Percentiles rank a stretch among this genome's conserved stretches.
These are phyloP conservation scores for Cancer borealis DNA, from an alignment of 2,888 invertebrate genomes.

Conservation along the genomic window DNA sequence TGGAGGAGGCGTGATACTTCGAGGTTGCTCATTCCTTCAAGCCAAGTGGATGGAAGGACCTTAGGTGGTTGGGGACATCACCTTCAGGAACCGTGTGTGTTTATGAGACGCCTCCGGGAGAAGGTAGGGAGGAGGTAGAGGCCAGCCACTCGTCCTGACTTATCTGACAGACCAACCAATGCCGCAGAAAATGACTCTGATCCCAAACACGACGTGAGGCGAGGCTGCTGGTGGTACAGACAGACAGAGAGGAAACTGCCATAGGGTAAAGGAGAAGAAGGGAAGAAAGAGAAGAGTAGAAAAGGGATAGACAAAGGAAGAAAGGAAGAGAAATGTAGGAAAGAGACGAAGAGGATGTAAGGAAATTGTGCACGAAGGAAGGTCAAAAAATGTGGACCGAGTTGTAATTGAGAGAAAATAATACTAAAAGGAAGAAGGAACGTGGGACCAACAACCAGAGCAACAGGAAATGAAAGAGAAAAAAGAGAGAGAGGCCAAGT, in stretches of 20 bases:
- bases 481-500: background rate
- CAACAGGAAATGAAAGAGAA: background rate
- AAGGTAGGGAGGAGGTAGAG: background rate
- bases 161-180: conserved; percentile 41
- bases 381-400: background rate
- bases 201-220: conserved; percentile 35
- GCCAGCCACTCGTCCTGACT: conserved; percentile 9
- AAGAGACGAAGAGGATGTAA: background rate
- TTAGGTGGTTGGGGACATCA: conserved; percentile 12
- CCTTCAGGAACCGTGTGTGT: conserved; percentile 6
- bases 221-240: background rate
- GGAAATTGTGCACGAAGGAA: background rate
- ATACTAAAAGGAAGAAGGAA: background rate
- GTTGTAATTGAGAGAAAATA: conserved; percentile 16
- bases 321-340: background rate
- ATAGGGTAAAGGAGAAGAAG: background rate
- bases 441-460: background rate
- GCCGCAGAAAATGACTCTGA: conserved; percentile 41
- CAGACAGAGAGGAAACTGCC: background rate
- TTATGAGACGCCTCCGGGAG: background rate
- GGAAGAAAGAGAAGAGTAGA: background rate
- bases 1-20: background rate
- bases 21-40: background rate
- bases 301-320: background rate
- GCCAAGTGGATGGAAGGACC: conserved; percentile 15